phyloP scores from a whole-genome alignment of 1,140 invertebrate genomes.

The Metopolophium dirhodum region DNA sequence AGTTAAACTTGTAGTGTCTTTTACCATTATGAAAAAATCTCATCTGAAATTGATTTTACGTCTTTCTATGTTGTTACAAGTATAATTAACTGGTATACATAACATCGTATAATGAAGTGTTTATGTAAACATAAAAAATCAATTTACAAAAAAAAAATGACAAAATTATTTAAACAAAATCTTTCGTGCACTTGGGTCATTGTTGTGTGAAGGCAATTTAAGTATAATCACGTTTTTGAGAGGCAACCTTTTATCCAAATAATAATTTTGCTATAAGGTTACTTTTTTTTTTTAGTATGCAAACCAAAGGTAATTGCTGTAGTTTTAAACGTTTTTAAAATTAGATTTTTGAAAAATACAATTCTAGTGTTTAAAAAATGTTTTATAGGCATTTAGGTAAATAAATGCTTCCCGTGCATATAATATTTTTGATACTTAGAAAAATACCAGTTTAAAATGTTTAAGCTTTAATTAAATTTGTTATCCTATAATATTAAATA shows the following conservation, averaged over 20 bases:
- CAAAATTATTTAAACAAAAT: not conserved
- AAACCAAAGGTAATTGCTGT: not conserved
- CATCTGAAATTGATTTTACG: not conserved
- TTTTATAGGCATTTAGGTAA: not conserved
- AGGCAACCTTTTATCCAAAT: not conserved
- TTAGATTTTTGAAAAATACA: not conserved
- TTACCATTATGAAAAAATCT: not conserved
- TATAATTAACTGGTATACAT: conserved; percentile 38
- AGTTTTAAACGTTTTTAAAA: not conserved
- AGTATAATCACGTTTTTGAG: conserved; percentile 19
- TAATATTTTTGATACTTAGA: not conserved
- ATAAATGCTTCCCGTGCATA: not conserved
- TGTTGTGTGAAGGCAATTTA: conserved; percentile 17
- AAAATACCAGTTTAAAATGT: no score
- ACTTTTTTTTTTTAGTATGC: not conserved
- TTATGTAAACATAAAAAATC: conserved; percentile 36
- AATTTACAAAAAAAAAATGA: not conserved
- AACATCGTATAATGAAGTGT: conserved; percentile 23
- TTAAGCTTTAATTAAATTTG: not conserved
- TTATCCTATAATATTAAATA: not conserved
- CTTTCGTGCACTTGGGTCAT: not conserved
- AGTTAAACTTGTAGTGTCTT: not conserved
- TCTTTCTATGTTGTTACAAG: conserved; percentile 13
- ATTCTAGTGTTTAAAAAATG: not conserved
- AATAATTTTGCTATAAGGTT: not conserved